These are phyloP conservation scores for Drosophila asahinai DNA, from an alignment of 1,140 invertebrate species.

Conservation along the genomic window DNA sequence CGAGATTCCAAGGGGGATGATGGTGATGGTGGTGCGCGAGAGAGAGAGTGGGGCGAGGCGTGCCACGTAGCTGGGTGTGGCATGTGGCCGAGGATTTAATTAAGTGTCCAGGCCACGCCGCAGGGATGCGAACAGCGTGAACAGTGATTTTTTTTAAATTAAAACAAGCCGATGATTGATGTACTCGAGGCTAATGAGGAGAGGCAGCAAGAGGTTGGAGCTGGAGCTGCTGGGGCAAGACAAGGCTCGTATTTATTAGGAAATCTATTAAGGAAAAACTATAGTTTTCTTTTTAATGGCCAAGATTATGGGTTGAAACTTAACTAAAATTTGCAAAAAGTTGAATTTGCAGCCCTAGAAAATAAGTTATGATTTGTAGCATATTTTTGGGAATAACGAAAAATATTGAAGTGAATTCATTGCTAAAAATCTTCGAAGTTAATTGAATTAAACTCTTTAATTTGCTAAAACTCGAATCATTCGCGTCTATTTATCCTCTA, in stretches of 20 bases:
- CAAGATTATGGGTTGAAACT: no score
- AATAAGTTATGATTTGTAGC: background rate
- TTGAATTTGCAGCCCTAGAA: background rate
- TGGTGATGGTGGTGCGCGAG: background rate
- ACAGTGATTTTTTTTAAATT: constrained; percentile 70
- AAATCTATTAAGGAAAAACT: background rate
- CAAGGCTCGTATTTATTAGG: background rate
- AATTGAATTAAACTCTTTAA: constrained; percentile 18
- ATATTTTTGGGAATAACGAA: background rate
- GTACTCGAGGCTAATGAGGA: constrained; percentile 78
- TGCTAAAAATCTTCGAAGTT: background rate
- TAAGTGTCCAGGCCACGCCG: constrained; percentile 60
- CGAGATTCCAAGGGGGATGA: constrained; percentile 31
- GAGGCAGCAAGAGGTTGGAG: constrained; percentile 12
- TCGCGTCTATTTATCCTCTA: constrained; percentile 10
- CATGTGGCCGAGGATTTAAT: constrained; percentile 63
- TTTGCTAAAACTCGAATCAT: background rate
- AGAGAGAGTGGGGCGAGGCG: background rate
- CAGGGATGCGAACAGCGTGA: constrained; percentile 57
- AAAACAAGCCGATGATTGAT: constrained; percentile 80
- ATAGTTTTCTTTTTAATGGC: background rate
- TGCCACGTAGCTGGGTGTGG: constrained; percentile 15
- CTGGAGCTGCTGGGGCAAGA: background rate
- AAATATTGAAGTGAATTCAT: no score
- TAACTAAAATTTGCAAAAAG: background rate